phyloP scores from a whole-genome alignment of 2,113 vertebrate species.

The Nibea albiflora region DNA sequence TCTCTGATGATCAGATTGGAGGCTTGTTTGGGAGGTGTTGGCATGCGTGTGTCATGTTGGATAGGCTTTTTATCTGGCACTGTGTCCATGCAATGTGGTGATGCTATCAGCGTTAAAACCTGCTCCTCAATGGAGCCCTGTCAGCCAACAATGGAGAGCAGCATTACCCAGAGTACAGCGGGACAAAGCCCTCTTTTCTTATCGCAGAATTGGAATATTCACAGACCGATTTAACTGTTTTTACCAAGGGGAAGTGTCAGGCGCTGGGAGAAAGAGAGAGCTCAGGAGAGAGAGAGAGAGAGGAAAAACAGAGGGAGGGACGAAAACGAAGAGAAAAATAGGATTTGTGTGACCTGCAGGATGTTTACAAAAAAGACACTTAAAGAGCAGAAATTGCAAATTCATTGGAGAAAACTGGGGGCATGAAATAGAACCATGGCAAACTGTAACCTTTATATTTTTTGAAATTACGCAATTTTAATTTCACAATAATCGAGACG shows the following conservation, averaged over 20 bases:
- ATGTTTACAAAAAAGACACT: conserved; percentile 60
- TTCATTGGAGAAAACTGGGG: conserved; percentile 46
- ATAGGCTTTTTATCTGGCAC: conserved; percentile 80
- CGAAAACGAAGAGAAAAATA: conserved; percentile 27
- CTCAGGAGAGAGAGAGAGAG: conserved; percentile 25
- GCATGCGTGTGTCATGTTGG: conserved; percentile 75
- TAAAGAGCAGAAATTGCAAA: conserved; percentile 50
- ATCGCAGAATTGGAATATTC: conserved; percentile 81
- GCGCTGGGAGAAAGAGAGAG: conserved; percentile 58
- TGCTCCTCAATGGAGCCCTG: conserved; percentile 79
- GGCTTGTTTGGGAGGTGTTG: conserved; percentile 74
- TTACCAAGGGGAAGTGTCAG: conserved; percentile 70
- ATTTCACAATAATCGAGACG: conserved; percentile 47
- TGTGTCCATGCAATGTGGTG: conserved; percentile 75
- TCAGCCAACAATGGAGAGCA: conserved; percentile 82
- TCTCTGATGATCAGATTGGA: conserved; percentile 73
- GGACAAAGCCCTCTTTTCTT: conserved; percentile 76
- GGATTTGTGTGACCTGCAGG: conserved; percentile 54
- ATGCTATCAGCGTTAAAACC: conserved; percentile 82
- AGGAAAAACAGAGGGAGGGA: neutral
- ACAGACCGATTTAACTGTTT: conserved; percentile 77
- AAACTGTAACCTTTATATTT: conserved; percentile 26
- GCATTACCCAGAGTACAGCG: conserved; percentile 81
- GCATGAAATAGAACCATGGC: conserved; percentile 35
- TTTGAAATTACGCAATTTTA: conserved; percentile 36